These are phyloP conservation scores for Tyrannus savana DNA, from an alignment of 2,113 vertebrate genomes.

Conservation along the genomic window DNA sequence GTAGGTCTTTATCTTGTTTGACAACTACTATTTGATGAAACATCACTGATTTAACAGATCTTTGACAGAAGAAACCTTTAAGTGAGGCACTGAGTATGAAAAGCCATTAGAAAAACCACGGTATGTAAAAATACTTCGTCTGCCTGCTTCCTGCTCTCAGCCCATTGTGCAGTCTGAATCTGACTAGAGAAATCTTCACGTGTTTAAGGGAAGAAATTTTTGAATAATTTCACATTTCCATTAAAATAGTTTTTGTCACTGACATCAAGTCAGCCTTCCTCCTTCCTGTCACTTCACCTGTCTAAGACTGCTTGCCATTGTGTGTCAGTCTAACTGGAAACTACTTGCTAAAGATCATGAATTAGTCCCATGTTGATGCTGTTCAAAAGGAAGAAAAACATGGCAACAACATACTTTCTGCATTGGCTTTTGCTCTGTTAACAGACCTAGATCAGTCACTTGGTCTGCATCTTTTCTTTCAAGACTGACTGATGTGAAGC, in stretches of 20 bases:
- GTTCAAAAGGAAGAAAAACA: slow-evolving; percentile 55
- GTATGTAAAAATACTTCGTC: slow-evolving; percentile 43
- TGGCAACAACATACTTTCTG: slow-evolving; percentile 42
- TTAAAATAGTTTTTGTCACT: slow-evolving; percentile 72
- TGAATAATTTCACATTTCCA: slow-evolving; percentile 73
- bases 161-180: slow-evolving; percentile 46
- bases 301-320: slow-evolving; percentile 62
- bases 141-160: slow-evolving; percentile 44
- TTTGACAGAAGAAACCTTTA: slow-evolving; percentile 51
- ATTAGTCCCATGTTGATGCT: slow-evolving; percentile 68
- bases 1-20: slow-evolving; percentile 48
- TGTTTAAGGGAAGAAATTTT: slow-evolving; percentile 59
- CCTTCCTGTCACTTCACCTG: slow-evolving; percentile 69
- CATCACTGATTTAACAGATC: slow-evolving; percentile 46
- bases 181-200: slow-evolving; percentile 57
- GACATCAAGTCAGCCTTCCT: slow-evolving; percentile 68
- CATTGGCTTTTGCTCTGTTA: slow-evolving; percentile 1
- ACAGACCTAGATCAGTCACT: not conserved
- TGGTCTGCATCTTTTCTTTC: not conserved
- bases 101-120: slow-evolving; percentile 21
- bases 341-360: slow-evolving; percentile 56
- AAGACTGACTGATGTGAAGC: not conserved
- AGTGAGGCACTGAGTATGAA: slow-evolving; percentile 10
- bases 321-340: slow-evolving; percentile 63
- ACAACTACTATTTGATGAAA: slow-evolving; percentile 41